Base-by-base conservation (phyloP, 2,113 vertebrate genomes). In the Egretta garzetta region DNA sequence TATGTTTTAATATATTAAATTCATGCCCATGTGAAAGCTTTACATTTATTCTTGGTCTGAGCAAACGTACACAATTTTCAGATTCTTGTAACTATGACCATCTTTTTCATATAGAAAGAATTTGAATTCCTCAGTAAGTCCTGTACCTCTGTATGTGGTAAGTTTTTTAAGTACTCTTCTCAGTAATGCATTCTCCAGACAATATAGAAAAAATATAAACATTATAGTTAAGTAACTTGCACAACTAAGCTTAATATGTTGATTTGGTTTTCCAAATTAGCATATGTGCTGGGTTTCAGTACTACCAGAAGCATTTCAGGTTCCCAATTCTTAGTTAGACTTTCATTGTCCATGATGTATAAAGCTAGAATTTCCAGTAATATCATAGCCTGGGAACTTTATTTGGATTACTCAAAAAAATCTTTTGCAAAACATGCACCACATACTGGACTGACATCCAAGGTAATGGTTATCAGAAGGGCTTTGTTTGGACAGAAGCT, bases 251-350 rank as follows among this genome's bases (percentile, higher is more conserved):
- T 32, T 12, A 49, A 23, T 58, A 20, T 9, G 9, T 52, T 24
- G 63, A 2, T 3, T 82, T 8, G 13, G 3, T 27, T 82, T 88
- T 88, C 16, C 4, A 37, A 17, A 37, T 27, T 20, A 32, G 4
- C 2, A 4, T 14, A 1, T 15, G 1, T 1, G 0, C 13, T 67
- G 49, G 8, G 8, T 55, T 33, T 68, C 39, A n/a, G 4, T 39
- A 21, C 12, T 43, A 30, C 10, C 19, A 58, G 35, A 60, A 80
- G 17, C 21, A 37, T 90, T 86, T 86, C 22, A 60, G 47, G 7
- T 83, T 86, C 7, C 19, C 15, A 4, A 1, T 60, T 39, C n/a
- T 81, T 39, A 8, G 14, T 1, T 3, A 3, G 8, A 9, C 14
- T 91, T 64, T 10, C 0, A 2, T 43, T 83, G 22, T 41, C 28